Percentiles rank a stretch among this genome's conserved stretches.
phyloP scores from a whole-genome alignment of 2,888 invertebrate genomes.

The Listrodromus nycthemerus region DNA sequence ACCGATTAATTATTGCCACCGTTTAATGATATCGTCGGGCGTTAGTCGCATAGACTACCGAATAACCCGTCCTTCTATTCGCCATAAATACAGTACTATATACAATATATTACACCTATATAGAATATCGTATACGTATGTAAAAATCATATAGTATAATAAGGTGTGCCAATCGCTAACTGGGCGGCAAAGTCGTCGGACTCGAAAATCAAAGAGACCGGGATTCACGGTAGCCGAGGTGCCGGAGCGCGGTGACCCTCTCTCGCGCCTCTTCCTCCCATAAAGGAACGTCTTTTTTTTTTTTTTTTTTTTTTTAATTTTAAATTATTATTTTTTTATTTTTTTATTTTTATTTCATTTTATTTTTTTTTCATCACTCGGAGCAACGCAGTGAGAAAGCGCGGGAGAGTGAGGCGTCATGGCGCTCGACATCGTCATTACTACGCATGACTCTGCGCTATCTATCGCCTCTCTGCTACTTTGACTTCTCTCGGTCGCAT shows the following conservation, averaged over 20 bases:
- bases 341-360: constrained; percentile 38
- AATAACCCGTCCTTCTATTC: background rate
- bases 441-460: constrained; percentile 81
- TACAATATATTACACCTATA: no score
- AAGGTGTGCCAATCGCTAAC: background rate
- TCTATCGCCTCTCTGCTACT: constrained; percentile 75
- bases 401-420: constrained; percentile 72
- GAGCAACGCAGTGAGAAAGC: constrained; percentile 50
- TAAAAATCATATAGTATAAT: background rate
- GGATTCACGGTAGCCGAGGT: constrained; percentile 65
- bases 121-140: no score
- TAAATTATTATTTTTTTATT: constrained; percentile 7
- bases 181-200: constrained; percentile 21
- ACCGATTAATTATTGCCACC: constrained; percentile 73
- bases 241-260: constrained; percentile 40
- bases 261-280: constrained; percentile 20
- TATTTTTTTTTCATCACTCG: constrained; percentile 27
- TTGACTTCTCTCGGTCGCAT: constrained; percentile 71
- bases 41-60: constrained; percentile 32
- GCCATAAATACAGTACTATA: no score
- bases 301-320: constrained; percentile 1
- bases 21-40: constrained; percentile 73
- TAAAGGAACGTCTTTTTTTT: constrained; percentile 55
- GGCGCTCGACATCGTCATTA: constrained; percentile 80
- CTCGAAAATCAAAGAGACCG: constrained; percentile 34